Percentiles rank a stretch among this genome's conserved stretches.
These are phyloP conservation scores for Monopterus albus DNA, from an alignment of 2,113 vertebrate species.

Conservation along the genomic window DNA sequence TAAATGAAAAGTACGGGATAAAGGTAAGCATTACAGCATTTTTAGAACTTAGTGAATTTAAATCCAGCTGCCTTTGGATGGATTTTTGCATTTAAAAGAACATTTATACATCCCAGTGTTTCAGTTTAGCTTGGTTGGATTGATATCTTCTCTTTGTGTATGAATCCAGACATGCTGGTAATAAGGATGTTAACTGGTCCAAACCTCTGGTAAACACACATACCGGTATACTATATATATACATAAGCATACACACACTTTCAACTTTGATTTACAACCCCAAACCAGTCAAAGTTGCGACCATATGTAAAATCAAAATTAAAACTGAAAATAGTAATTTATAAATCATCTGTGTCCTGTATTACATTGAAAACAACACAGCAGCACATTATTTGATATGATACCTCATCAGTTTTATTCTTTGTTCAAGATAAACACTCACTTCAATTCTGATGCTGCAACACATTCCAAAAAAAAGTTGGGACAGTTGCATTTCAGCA, in stretches of 20 bases:
- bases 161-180: conserved; percentile 65
- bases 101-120: conserved; percentile 29
- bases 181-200: conserved; percentile 30
- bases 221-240: conserved; percentile 13
- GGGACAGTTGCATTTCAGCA: no score
- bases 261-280: conserved; percentile 7
- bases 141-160: conserved; percentile 62
- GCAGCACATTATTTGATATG: no score
- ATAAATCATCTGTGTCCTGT: no score
- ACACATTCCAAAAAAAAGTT: no score
- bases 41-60: conserved; percentile 1
- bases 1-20: not conserved
- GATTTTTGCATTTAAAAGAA: conserved; percentile 33
- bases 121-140: conserved; percentile 22
- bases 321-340: no score
- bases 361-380: no score
- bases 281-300: no score
- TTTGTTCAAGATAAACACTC: no score
- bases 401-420: no score
- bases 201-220: conserved; percentile 57
- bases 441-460: no score
- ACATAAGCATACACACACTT: conserved; percentile 20
- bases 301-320: no score
- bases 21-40: not conserved
- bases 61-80: conserved; percentile 14